Evolutionary conservation across 2,888 invertebrate genomes (phyloP), one percentile per base, ranked within the genome.

Genomic region (Cephus pulcher): DNA sequence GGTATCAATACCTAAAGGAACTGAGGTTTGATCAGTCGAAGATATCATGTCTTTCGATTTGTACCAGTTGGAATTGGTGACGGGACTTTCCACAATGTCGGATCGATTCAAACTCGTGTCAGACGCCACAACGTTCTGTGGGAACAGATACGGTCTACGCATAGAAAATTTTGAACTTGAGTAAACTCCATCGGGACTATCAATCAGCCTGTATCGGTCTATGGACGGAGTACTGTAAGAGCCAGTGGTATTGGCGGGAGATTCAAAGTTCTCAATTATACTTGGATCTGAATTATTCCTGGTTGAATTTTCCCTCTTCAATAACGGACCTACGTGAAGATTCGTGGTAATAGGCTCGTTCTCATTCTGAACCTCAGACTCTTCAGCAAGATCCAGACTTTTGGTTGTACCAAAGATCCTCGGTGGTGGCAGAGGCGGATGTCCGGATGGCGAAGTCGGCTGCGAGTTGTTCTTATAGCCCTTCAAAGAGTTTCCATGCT

Each of bases 391-490:
- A 71, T 89, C 88, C 0, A 86, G 80, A 75, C 89, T 89, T 77
- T 86, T 90, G 32, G 86, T 87, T 1, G 88, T 85, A 0, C 89
- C 88, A 37, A 88, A 95, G 4, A 95, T 94, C 86, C 97, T 93
- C 0, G 96, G 96, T 0, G 97, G 97, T 3, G 97, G 97, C 0
- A 96, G 95, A 0, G 91, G 90, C 1, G 87, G 89, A 23, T 76
- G 85, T 68, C 82, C 83, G 12, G 82, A 74, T 0, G 40, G 78
- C 1, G 83, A 80, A 73, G 79, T 82, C 6, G 85, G 82, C 30
- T 83, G 82, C 2, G 84, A 82, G 6, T 74, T 80, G 34, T 83
- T 84, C 73, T 85, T 86, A 78, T 86, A 85, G 73, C 88, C 87
- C 73, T 86, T 86, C 73, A 88, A 79, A 32, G 87, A 84, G 69